These are phyloP conservation scores for Stegodyphus mimosarum DNA, from an alignment of 1,140 invertebrate genomes.

Conservation along the genomic window DNA sequence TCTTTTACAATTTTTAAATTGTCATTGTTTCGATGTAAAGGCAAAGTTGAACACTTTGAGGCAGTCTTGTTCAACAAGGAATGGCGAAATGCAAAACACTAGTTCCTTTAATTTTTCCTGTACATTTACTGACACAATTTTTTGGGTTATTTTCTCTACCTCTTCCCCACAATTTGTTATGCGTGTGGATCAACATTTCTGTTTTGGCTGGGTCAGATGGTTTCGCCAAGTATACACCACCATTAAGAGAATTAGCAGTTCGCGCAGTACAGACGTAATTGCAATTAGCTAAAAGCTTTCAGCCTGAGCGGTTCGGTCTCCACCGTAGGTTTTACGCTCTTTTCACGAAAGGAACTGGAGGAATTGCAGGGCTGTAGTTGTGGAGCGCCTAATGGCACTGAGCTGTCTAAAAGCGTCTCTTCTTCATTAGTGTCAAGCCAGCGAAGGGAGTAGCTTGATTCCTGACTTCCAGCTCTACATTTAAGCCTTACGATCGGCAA, in stretches of 20 bases:
- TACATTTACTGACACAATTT: no score
- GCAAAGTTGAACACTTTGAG: no score
- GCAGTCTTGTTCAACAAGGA: no score
- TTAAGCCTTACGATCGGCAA: background rate
- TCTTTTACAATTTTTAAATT: no score
- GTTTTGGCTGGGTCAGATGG: background rate
- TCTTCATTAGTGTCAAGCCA: constrained; percentile 31
- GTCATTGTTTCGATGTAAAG: no score
- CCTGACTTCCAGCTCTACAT: background rate
- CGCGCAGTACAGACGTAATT: constrained; percentile 30
- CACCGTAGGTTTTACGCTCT: constrained; percentile 41
- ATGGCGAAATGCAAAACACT: no score
- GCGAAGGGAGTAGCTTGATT: constrained; percentile 1
- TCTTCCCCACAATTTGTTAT: no score
- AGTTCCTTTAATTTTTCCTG: no score
- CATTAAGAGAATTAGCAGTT: constrained; percentile 47
- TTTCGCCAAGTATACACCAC: constrained; percentile 4
- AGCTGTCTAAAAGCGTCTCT: constrained; percentile 21
- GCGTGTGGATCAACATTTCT: no score
- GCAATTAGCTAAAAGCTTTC: constrained; percentile 58
- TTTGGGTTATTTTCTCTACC: no score
- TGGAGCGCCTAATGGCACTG: constrained; percentile 32
- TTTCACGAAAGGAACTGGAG: constrained; percentile 4
- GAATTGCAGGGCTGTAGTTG: constrained; percentile 1
- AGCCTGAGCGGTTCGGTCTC: constrained; percentile 9